These are phyloP conservation scores for Anolis sagrei DNA, from an alignment of 2,113 vertebrate species.

Conservation along the genomic window DNA sequence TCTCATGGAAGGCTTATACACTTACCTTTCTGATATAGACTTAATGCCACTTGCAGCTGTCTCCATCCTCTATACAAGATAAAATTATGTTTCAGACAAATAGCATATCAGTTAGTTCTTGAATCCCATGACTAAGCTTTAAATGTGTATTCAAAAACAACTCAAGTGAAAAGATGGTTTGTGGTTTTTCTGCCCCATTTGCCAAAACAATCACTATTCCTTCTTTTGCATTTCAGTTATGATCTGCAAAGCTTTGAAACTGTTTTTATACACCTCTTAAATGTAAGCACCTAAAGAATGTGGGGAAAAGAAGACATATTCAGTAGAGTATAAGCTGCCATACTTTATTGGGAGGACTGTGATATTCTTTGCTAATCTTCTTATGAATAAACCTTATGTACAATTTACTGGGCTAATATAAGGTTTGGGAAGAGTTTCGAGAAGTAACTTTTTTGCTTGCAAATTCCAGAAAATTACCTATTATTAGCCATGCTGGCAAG, in stretches of 20 bases:
- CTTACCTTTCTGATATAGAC: neutral
- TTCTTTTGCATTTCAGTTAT: neutral
- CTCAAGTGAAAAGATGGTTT: neutral
- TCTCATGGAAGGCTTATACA: neutral
- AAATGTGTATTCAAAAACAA: neutral
- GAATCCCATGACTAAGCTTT: neutral
- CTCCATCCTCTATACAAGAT: neutral
- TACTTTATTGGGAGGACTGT: neutral
- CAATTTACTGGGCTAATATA: neutral
- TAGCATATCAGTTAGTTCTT: neutral
- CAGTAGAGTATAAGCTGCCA: neutral
- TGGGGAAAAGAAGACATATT: neutral
- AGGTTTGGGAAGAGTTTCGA: too few relatives aligned
- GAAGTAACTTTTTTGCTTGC: too few relatives aligned
- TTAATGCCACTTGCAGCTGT: neutral
- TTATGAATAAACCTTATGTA: neutral
- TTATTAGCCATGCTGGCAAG: too few relatives aligned
- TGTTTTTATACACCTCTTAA: neutral
- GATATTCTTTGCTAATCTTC: neutral
- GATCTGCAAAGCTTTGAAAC: neutral
- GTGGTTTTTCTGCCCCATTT: neutral
- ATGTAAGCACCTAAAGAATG: neutral
- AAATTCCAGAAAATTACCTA: too few relatives aligned
- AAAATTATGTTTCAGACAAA: neutral
- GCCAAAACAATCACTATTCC: neutral